Evolutionary conservation across 30 jellyfish, hydroid and myxozoan species (phyloP), one percentile per base, ranked within the genome.

Genomic region (Cassiopea xamachana): DNA sequence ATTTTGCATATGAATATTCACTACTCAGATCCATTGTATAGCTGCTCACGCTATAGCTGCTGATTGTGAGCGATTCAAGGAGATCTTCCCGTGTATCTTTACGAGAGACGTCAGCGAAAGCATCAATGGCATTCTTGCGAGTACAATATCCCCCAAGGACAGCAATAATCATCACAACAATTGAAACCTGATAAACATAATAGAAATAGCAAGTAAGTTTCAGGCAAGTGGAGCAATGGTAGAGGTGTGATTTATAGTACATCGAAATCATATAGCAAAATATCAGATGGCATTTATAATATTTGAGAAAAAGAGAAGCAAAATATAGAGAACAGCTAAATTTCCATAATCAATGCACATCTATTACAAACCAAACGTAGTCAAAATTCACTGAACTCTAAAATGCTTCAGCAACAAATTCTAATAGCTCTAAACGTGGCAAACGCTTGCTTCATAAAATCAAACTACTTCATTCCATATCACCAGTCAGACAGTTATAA

Each of bases 121-220:
- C 55, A 0, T 78, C 76, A 69, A 48, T 78, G 51, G 15, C 49
- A n/a, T 69, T 75, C 75, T 78, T 78, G 50, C 71, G 71, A 59
- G 51, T 4, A 48, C 17, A 15, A 27, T 27, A 78, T 8, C 71
- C 55, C 12, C 16, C 75, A 59, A 78, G 75, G 7, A 78, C 76
- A 69, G 76, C 75, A 78, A 78, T 14, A 9, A 51, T 78, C 87
- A 78, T 48, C 76, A 78, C 0, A 19, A 75, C 87, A 78, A 78
- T 78, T 48, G 87, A 78, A 60, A 14, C 39, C 87, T 81, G 17
- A 61, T 2, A 39, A 77, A 77, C 13, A 64, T 64, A 64, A 64
- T 0, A 27, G 39, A 17, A 0, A 64, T 5, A 64, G 15, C 0
- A 55, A 55, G 64, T 10, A 10, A 55, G 64, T 10, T 0, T 10